Conservation (phyloP, 2,797 vertebrate species). For the Coluber constrictor region DNA sequence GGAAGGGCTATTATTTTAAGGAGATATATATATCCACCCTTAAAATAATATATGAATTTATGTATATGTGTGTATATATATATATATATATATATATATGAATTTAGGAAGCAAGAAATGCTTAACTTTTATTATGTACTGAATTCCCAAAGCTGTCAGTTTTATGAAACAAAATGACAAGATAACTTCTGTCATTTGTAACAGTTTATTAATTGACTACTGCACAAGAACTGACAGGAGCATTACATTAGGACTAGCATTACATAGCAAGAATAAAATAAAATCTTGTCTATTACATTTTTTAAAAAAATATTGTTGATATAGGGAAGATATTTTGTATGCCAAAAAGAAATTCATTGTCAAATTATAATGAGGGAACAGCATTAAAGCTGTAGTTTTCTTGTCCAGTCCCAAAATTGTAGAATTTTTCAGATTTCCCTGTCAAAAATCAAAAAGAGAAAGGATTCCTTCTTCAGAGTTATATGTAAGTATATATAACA, state of each 20-base stretch:
- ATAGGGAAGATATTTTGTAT: not conserved
- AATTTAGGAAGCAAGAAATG: conserved; percentile 45
- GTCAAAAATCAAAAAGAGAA: not conserved
- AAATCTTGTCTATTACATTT: conserved; percentile 51
- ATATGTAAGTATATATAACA: no score
- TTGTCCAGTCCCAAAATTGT: not conserved
- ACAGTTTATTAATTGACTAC: conserved; percentile 52
- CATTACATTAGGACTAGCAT: conserved; percentile 61
- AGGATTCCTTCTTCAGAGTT: not conserved
- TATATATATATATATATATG: conserved; percentile 15
- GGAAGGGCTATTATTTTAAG: conserved; percentile 37
- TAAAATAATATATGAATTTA: no score
- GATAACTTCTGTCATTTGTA: conserved; percentile 67
- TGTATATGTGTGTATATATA: not conserved
- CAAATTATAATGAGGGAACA: not conserved
- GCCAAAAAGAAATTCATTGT: not conserved
- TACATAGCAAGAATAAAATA: conserved; percentile 52
- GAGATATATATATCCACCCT: not conserved
- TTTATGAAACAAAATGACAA: conserved; percentile 67
- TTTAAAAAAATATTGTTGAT: conserved; percentile 45
- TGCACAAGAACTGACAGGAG: conserved; percentile 61
- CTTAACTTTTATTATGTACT: conserved; percentile 57
- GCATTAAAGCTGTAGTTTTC: not conserved
- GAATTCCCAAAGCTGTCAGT: conserved; percentile 64
- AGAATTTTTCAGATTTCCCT: not conserved